Evolutionary conservation across 2,888 invertebrate genomes (phyloP).

Genomic region (Dasysyrphus tricinctus): DNA sequence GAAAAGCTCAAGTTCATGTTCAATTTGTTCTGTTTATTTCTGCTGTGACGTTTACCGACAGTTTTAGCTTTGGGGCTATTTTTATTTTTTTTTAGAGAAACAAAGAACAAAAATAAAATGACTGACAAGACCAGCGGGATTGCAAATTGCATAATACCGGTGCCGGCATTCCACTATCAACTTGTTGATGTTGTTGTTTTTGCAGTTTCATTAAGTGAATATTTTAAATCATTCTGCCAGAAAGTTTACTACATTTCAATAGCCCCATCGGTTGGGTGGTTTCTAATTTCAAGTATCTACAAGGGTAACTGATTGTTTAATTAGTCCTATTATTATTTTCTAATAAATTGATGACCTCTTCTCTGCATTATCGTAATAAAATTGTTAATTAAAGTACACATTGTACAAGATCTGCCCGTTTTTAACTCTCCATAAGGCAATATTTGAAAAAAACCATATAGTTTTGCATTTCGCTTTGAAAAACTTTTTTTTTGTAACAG

Average conservation of each 20-base stretch:
- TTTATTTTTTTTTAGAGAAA: background rate
- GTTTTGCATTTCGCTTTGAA: too few species aligned
- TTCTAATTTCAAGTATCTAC: constrained; percentile 37
- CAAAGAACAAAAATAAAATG: background rate
- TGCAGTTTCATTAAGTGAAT: background rate
- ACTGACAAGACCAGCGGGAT: constrained; percentile 6
- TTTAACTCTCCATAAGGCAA: too few species aligned
- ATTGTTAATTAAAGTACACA: background rate
- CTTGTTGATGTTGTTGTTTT: background rate
- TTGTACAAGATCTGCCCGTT: too few species aligned
- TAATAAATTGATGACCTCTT: too few species aligned
- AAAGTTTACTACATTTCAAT: constrained; percentile 3
- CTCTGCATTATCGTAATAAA: too few species aligned
- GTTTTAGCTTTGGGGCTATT: constrained; percentile 24
- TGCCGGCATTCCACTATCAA: constrained; percentile 29
- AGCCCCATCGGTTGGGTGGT: constrained; percentile 34
- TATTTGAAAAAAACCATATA: too few species aligned
- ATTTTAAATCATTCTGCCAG: background rate
- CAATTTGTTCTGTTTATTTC: constrained; percentile 9
- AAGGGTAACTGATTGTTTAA: constrained; percentile 32
- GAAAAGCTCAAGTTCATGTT: constrained; percentile 53
- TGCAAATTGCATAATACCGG: constrained; percentile 5
- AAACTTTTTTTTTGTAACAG: too few species aligned
- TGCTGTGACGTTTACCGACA: constrained; percentile 3
- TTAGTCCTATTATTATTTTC: background rate